Conservation (phyloP, 1,140 invertebrate species). For the Rhagoletis pomonella region DNA sequence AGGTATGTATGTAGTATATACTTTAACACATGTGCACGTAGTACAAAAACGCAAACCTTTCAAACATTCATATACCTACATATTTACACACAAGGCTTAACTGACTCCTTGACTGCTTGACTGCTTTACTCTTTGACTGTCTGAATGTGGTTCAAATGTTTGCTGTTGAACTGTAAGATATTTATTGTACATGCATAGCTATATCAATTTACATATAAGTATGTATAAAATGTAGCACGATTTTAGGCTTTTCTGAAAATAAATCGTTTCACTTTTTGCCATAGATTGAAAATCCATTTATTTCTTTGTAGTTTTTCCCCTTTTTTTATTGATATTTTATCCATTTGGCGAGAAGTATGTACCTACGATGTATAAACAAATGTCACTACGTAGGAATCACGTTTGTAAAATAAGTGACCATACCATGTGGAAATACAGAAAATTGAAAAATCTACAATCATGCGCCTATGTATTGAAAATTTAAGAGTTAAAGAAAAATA, state of each 20-base stretch:
- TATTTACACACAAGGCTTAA: background rate
- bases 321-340: background rate
- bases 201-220: too few relatives aligned
- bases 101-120: slow-evolving; percentile 23
- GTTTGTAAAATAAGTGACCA: too few relatives aligned
- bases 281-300: slow-evolving; percentile 3
- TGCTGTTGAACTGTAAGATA: slow-evolving; percentile 7
- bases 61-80: background rate
- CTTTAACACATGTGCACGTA: too few relatives aligned
- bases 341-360: background rate
- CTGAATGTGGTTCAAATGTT: background rate
- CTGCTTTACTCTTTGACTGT: slow-evolving; percentile 27
- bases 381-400: too few relatives aligned
- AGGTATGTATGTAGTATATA: too few relatives aligned
- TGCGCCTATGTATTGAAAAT: too few relatives aligned
- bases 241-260: slow-evolving; percentile 17
- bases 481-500: too few relatives aligned
- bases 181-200: background rate
- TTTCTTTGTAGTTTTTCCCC: background rate
- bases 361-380: background rate
- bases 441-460: too few relatives aligned
- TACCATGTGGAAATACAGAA: too few relatives aligned
- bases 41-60: background rate
- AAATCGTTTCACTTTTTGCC: slow-evolving; percentile 29
- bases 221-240: background rate